phyloP scores from a whole-genome alignment of 2,888 invertebrate species.

The Patella depressa region DNA sequence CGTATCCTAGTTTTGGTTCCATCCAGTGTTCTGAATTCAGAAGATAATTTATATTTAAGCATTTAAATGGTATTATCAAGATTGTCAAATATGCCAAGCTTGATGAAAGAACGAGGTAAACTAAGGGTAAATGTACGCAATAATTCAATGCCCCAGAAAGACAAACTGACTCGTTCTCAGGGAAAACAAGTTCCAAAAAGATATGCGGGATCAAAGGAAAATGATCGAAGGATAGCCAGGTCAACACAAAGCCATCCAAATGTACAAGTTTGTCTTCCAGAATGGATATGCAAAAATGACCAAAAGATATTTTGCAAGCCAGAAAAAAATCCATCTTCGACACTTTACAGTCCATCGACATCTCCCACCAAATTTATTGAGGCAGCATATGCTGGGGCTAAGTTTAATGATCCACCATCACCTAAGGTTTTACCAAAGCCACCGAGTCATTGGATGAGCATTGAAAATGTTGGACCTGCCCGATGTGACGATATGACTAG shows the following conservation, averaged over 20 bases:
- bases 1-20: no score
- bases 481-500: conserved; percentile 59
- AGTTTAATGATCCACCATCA: conserved; percentile 86
- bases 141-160: conserved; percentile 15
- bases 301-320: conserved; percentile 1
- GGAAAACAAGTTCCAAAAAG: conserved; percentile 25
- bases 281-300: neutral
- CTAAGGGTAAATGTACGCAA: neutral
- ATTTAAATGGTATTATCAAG: conserved; percentile 27
- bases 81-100: conserved; percentile 18
- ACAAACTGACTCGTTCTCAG: conserved; percentile 19
- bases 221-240: conserved; percentile 11
- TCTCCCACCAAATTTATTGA: conserved; percentile 4
- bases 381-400: conserved; percentile 78
- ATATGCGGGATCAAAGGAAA: conserved; percentile 21
- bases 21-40: no score
- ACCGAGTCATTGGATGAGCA: conserved; percentile 82
- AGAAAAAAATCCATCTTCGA: conserved; percentile 17
- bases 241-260: neutral
- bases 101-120: conserved; percentile 13
- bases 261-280: conserved; percentile 6
- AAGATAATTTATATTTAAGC: neutral
- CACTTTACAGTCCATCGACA: conserved; percentile 12
- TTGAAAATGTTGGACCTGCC: conserved; percentile 26
- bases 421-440: conserved; percentile 85